Percentiles rank a stretch among this genome's conserved stretches.
Evolutionary conservation across 2,113 vertebrate species (phyloP).

Genomic region (Muntiacus reevesi): DNA sequence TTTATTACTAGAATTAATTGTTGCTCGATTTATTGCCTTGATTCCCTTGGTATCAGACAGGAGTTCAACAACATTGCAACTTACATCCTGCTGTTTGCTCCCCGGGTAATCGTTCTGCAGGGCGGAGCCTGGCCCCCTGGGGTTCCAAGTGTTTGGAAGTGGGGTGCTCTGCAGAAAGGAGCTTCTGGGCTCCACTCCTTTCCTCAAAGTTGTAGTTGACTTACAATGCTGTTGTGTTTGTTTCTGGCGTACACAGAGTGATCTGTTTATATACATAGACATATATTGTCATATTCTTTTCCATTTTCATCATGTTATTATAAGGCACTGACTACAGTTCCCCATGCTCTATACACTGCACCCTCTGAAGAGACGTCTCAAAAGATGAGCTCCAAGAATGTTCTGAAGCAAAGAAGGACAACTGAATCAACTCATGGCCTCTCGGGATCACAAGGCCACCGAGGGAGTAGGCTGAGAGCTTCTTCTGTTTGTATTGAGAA

Average conservation of each 20-base stretch:
- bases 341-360: background rate
- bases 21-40: too few relatives aligned
- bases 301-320: background rate
- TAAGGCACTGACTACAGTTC: background rate
- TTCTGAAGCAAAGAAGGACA: background rate
- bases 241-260: background rate
- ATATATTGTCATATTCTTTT: background rate
- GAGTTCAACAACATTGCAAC: background rate
- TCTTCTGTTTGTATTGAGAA: background rate
- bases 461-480: accelerated
- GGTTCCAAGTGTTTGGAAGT: background rate
- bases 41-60: background rate
- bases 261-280: too few relatives aligned
- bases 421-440: background rate
- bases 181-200: background rate
- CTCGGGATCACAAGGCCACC: accelerated
- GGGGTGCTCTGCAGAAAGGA: background rate
- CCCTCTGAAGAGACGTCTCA: background rate
- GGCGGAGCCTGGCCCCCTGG: accelerated
- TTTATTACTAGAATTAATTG: background rate
- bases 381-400: background rate
- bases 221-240: background rate
- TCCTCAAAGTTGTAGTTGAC: background rate
- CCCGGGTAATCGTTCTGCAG: too few relatives aligned
- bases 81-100: accelerated